phyloP scores from a whole-genome alignment of 2,888 invertebrate species.

The Protonemura montana region DNA sequence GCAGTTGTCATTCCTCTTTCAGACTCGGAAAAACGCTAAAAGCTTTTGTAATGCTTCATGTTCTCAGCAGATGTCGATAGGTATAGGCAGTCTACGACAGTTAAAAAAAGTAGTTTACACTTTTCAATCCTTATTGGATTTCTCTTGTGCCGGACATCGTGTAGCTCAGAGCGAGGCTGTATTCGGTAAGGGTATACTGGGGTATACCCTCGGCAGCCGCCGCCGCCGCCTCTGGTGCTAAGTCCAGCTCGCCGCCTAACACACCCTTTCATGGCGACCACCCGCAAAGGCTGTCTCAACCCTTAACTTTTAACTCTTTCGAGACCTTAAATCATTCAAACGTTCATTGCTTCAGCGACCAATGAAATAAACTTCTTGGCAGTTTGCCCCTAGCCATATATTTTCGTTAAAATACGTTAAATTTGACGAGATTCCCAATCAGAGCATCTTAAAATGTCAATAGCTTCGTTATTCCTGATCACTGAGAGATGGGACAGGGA shows the following conservation, averaged over 20 bases:
- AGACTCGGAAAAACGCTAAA: constrained; percentile 22
- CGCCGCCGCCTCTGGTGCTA: neutral
- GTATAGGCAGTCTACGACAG: neutral
- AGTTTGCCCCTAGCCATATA: neutral
- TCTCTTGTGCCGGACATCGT: neutral
- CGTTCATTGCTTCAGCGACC: neutral
- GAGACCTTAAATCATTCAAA: neutral
- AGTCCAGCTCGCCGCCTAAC: neutral
- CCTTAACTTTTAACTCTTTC: neutral
- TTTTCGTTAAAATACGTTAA: neutral
- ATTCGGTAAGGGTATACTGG: neutral
- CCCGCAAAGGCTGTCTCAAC: neutral
- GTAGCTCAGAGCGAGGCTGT: neutral
- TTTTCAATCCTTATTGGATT: constrained; percentile 12
- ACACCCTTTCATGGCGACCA: neutral
- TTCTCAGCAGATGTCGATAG: constrained; percentile 5
- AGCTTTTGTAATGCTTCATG: constrained; percentile 22
- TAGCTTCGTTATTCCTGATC: too few relatives aligned
- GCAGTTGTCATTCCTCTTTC: neutral
- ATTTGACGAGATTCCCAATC: neutral
- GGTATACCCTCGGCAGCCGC: too few relatives aligned
- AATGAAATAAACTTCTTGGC: neutral
- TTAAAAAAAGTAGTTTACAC: constrained; percentile 22
- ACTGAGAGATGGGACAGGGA: too few relatives aligned
- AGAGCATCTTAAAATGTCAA: neutral